phyloP scores from a whole-genome alignment of 53 echinoderm and acorn worm genomes.

The Echinometra lucunter region DNA sequence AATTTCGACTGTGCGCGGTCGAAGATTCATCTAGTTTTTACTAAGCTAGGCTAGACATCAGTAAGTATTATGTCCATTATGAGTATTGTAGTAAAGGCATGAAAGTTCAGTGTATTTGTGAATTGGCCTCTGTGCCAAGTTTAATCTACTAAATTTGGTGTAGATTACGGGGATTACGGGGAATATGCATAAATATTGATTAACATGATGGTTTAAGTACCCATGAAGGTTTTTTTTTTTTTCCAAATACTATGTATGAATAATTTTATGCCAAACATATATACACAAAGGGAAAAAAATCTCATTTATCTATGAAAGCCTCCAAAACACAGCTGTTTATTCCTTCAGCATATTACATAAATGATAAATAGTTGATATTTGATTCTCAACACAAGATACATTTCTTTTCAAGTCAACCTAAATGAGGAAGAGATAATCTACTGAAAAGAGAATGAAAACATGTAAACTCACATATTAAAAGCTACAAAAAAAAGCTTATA shows the following conservation, averaged over 20 bases:
- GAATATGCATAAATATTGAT: too few relatives aligned
- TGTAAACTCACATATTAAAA: neutral
- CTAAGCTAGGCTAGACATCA: too few relatives aligned
- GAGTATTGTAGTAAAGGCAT: too few relatives aligned
- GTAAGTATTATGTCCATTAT: too few relatives aligned
- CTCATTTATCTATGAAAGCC: neutral
- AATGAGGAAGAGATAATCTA: neutral
- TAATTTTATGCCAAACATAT: neutral
- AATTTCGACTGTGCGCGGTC: too few relatives aligned
- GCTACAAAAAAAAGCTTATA: neutral
- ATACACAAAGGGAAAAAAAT: neutral
- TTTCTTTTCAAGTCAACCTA: neutral
- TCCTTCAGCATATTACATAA: conserved; percentile 28
- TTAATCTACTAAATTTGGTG: too few relatives aligned
- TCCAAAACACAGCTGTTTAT: conserved; percentile 36
- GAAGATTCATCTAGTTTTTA: too few relatives aligned
- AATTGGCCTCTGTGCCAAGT: too few relatives aligned
- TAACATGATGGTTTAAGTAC: too few relatives aligned
- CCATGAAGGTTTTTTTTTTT: neutral
- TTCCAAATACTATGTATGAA: neutral
- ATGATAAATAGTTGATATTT: conserved; percentile 20
- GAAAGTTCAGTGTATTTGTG: too few relatives aligned
- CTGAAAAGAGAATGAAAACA: neutral
- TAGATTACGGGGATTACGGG: too few relatives aligned
- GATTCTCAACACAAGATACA: conserved; percentile 19